A percentile compares a stretch with the other conserved stretches of the same genome.
These are phyloP conservation scores for Ametastegia equiseti DNA, from an alignment of 2,888 invertebrate genomes.

Conservation along the genomic window DNA sequence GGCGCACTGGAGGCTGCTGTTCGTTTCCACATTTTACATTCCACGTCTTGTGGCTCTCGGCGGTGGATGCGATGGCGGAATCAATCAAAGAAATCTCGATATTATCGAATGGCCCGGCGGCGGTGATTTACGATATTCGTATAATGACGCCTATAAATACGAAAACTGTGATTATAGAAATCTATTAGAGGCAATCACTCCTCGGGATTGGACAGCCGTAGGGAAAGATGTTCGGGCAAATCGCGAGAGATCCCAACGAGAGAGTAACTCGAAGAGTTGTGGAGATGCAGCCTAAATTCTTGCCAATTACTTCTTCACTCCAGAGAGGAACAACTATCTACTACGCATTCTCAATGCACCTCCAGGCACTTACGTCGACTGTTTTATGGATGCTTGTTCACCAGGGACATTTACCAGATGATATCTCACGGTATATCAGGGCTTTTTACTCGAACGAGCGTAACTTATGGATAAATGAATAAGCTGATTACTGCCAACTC, in stretches of 20 bases:
- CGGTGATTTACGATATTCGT: slow-evolving; percentile 60
- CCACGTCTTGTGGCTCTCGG: background rate
- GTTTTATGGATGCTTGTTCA: slow-evolving; percentile 39
- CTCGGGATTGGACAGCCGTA: slow-evolving; percentile 27
- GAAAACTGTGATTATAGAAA: slow-evolving; percentile 54
- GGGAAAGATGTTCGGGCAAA: slow-evolving; percentile 19
- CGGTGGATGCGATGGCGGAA: slow-evolving; percentile 17
- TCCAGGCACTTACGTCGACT: slow-evolving; percentile 26
- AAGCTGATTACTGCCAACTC: slow-evolving; percentile 38
- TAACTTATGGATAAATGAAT: slow-evolving; percentile 49
- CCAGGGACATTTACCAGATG: slow-evolving; percentile 46
- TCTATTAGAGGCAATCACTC: slow-evolving; percentile 48
- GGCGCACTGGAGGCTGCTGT: background rate
- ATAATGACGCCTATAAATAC: slow-evolving; percentile 54
- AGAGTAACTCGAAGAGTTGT: slow-evolving; percentile 12
- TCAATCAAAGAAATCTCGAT: slow-evolving; percentile 35
- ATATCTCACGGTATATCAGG: slow-evolving; percentile 48
- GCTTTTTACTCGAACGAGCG: slow-evolving; percentile 36
- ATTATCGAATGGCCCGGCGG: slow-evolving; percentile 34
- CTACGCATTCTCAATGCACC: slow-evolving; percentile 40
- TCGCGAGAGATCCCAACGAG: slow-evolving; percentile 27
- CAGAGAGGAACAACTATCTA: slow-evolving; percentile 23
- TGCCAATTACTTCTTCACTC: slow-evolving; percentile 50
- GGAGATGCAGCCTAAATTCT: slow-evolving; percentile 47
- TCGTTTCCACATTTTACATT: slow-evolving; percentile 11